These are phyloP conservation scores for Nasonia giraulti DNA, from an alignment of 1,140 invertebrate genomes.

Conservation along the genomic window DNA sequence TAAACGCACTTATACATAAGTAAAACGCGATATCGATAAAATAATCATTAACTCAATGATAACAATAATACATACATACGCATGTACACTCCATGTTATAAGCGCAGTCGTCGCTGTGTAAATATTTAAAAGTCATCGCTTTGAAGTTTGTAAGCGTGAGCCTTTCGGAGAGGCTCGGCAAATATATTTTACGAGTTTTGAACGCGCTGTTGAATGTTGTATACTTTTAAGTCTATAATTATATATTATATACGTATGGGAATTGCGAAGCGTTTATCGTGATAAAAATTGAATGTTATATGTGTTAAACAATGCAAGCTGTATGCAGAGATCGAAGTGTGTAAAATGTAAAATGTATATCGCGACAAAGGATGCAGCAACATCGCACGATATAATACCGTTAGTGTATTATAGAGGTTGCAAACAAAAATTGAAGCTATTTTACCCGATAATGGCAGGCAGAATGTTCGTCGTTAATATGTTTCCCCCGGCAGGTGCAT, in stretches of 20 bases:
- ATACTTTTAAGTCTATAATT: neutral
- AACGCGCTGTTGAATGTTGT: slow-evolving; percentile 40
- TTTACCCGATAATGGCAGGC: neutral
- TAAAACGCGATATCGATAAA: slow-evolving; percentile 18
- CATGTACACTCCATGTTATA: neutral
- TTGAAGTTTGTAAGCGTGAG: slow-evolving; percentile 30
- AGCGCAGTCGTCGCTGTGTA: slow-evolving; percentile 28
- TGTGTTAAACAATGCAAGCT: too few relatives aligned
- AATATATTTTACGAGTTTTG: slow-evolving; percentile 44
- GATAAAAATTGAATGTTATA: slow-evolving; percentile 32
- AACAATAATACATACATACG: neutral
- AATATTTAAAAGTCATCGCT: slow-evolving; percentile 36
- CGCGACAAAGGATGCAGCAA: neutral
- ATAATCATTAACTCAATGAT: neutral
- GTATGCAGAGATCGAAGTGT: too few relatives aligned
- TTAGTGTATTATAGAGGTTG: too few relatives aligned
- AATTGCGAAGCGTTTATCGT: neutral
- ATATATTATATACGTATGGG: neutral
- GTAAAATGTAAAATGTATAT: neutral
- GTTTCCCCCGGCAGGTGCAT: neutral
- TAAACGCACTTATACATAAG: slow-evolving; percentile 26
- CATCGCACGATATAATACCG: neutral
- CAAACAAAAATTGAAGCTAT: neutral
- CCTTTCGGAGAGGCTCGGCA: slow-evolving; percentile 15
- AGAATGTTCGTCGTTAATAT: neutral